Evolutionary conservation across 2,113 vertebrate species (phyloP).

Genomic region (Pachycephala philippinensis): DNA sequence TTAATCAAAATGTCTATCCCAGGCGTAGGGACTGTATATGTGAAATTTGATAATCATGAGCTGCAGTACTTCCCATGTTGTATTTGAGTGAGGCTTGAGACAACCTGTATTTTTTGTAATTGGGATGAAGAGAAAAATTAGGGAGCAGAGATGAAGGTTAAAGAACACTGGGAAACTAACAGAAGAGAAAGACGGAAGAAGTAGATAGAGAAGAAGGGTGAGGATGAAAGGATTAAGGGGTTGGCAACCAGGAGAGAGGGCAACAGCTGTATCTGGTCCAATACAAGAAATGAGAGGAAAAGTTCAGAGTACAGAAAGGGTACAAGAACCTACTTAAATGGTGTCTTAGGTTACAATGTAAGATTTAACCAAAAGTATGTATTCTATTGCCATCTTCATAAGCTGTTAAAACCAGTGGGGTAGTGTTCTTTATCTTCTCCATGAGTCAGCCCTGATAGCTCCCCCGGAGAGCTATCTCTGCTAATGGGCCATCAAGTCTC

Average conservation of each 20-base stretch:
- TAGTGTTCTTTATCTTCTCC: neutral
- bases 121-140: neutral
- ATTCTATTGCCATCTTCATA: neutral
- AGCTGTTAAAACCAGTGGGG: neutral
- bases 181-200: neutral
- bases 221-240: neutral
- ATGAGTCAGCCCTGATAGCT: neutral
- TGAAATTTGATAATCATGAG: neutral
- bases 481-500: neutral
- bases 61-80: neutral
- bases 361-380: neutral
- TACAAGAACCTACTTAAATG: neutral
- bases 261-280: neutral
- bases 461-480: rapidly evolving
- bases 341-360: neutral
- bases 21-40: neutral
- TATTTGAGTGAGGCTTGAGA: neutral
- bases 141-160: neutral
- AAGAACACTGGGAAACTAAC: neutral
- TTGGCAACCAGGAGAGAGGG: neutral
- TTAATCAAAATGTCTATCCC: neutral
- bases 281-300: neutral
- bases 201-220: neutral
- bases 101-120: neutral
- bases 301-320: neutral